Percentiles rank a stretch among this genome's conserved stretches.
These are phyloP conservation scores for Zonitis immaculata DNA, from an alignment of 2,888 invertebrate species.

Conservation along the genomic window DNA sequence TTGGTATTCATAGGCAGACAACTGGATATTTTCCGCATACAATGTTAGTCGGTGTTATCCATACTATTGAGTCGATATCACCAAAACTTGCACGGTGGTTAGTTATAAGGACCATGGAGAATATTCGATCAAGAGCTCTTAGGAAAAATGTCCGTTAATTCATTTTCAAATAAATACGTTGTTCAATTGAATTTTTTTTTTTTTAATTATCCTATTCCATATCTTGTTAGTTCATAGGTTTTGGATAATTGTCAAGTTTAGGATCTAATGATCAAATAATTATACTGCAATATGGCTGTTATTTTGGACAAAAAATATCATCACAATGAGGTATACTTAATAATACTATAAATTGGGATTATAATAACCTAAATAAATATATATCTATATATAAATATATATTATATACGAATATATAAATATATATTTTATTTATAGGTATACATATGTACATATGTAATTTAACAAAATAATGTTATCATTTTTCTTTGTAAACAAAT, in stretches of 20 bases:
- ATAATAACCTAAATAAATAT: slow-evolving; percentile 20
- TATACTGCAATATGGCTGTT: slow-evolving; percentile 12
- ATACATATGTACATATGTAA: not conserved
- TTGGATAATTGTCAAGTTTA: too few relatives aligned
- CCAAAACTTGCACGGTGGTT: slow-evolving; percentile 58
- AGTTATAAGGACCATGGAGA: slow-evolving; percentile 61
- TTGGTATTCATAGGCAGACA: slow-evolving; percentile 65
- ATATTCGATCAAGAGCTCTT: slow-evolving; percentile 57
- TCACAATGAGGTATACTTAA: slow-evolving; percentile 42
- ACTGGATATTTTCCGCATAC: slow-evolving; percentile 73
- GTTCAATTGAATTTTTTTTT: slow-evolving; percentile 1
- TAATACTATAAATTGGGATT: slow-evolving; percentile 42
- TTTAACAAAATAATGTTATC: slow-evolving; percentile 14
- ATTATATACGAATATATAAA: too few relatives aligned
- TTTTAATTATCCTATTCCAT: too few relatives aligned
- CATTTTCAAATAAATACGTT: not conserved
- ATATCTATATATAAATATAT: not conserved
- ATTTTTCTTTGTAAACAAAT: slow-evolving; percentile 12
- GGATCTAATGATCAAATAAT: not conserved
- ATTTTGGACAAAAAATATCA: slow-evolving; percentile 41
- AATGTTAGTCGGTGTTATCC: slow-evolving; percentile 53
- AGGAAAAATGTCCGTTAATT: slow-evolving; percentile 29
- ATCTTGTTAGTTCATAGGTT: too few relatives aligned
- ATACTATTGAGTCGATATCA: slow-evolving; percentile 51
- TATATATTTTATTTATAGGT: too few relatives aligned